Base-by-base conservation (phyloP, 1,140 invertebrate genomes). In the Drosophila prosaltans region DNA sequence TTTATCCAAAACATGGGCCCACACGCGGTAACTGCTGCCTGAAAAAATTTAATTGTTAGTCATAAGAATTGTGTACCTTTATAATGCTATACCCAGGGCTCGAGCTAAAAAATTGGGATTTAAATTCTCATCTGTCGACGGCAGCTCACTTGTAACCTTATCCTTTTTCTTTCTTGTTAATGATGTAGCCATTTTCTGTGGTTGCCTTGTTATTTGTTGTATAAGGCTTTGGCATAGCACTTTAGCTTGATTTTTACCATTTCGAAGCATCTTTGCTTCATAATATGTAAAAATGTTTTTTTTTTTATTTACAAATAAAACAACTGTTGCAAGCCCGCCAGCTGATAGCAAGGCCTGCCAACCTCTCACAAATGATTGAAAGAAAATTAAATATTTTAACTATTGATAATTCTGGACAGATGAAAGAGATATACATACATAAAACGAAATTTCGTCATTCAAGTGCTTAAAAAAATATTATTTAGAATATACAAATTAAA, bases 261-360 rank as follows among this genome's bases (percentile, higher is more conserved):
- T 90, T 59, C 81, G 74, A 51, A 89, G 68, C 85, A 89, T 90
- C 32, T 36, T 84, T 71, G 63, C 39, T 21, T 11, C 70, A 80
- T 86, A 71, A 41, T 54, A 40, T 62, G 24, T 5, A 9, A 24
- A 10, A 30, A 66, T 43, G 54, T 57, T 59, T 54, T 65, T 55
- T 26, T 57, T 51, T 26, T 51, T 10, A 51, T 51, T 51, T 26
- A 26, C 45, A 48, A 51, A 51, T 51, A 26, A 6, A 51, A 78
- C 66, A 77, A 72, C 61, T 72, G 62, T 40, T 59, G 40, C 61
- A 36, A 1, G 1, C 21, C 45, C 45, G 45, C 45, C 45, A 51
- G 45, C 45, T 51, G 45, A 51, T 3, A 9, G 2, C 6, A 21
- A 9, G 7, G 3, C 2, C 45, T 10, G 24, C 45, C 6, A 51